These are phyloP conservation scores for Hemitrygon akajei DNA, from an alignment of 2,797 vertebrate species.

Conservation along the genomic window DNA sequence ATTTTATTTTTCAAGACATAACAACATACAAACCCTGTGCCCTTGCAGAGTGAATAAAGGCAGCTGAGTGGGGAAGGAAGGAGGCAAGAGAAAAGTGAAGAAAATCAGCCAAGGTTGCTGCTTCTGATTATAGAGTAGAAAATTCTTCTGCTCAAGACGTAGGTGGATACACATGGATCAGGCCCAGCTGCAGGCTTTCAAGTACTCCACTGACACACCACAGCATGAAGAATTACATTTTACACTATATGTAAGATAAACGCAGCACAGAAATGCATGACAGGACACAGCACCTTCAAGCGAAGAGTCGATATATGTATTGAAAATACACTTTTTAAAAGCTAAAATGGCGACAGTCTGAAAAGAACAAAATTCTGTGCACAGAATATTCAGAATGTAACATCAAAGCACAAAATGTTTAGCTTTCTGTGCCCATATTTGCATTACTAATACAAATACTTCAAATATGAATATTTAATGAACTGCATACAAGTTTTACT, in stretches of 20 bases:
- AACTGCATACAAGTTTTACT: not conserved
- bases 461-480: slow-evolving; percentile 11
- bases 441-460: not conserved
- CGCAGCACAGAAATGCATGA: not conserved
- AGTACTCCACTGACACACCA: not conserved
- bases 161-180: not conserved
- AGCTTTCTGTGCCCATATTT: not conserved
- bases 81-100: too few relatives aligned
- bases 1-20: not conserved
- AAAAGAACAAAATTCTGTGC: not conserved
- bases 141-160: not conserved
- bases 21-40: not conserved
- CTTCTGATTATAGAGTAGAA: not conserved
- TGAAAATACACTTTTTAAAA: not conserved
- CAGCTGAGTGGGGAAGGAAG: too few relatives aligned
- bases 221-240: not conserved
- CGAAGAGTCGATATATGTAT: not conserved
- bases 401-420: slow-evolving; percentile 21
- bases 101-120: not conserved
- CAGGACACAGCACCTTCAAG: not conserved
- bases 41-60: not conserved
- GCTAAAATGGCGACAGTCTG: not conserved
- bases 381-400: slow-evolving; percentile 13
- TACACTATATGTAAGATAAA: not conserved
- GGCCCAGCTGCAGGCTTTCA: not conserved